Percentiles rank a stretch among this genome's conserved stretches.
Evolutionary conservation across 1,140 invertebrate genomes (phyloP).

Genomic region (Drosophila dunni): DNA sequence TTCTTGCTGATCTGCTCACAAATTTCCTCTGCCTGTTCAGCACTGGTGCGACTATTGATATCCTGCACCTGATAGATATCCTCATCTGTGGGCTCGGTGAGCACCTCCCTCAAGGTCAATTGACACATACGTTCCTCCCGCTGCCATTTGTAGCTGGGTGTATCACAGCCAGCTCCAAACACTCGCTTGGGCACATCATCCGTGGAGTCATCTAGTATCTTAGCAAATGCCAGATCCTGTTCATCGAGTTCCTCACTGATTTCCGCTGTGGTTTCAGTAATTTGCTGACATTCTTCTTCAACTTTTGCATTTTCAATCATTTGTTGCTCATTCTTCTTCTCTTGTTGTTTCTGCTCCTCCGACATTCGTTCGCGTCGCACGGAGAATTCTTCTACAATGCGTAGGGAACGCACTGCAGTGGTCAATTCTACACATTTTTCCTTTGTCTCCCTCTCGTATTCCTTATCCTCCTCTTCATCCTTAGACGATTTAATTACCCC

Average conservation of each 20-base stretch:
- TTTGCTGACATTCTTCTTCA: neutral
- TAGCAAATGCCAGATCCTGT: slow-evolving; percentile 50
- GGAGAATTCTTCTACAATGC: slow-evolving; percentile 36
- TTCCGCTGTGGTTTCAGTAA: neutral
- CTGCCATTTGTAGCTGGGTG: slow-evolving; percentile 46
- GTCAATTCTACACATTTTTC: slow-evolving; percentile 23
- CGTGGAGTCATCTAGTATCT: slow-evolving; percentile 49
- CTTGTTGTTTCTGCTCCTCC: slow-evolving; percentile 5
- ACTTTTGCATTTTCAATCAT: neutral
- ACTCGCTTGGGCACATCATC: slow-evolving; percentile 67
- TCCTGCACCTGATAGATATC: neutral
- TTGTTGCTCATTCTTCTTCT: neutral
- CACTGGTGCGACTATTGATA: slow-evolving; percentile 17
- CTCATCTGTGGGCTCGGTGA: neutral
- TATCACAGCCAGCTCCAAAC: slow-evolving; percentile 52
- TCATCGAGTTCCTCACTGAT: neutral
- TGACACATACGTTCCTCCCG: slow-evolving; percentile 57
- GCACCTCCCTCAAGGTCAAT: slow-evolving; percentile 17
- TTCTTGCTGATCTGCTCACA: slow-evolving; percentile 36
- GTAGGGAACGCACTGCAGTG: slow-evolving; percentile 15
- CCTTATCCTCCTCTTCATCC: slow-evolving; percentile 29
- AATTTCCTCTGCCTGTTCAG: slow-evolving; percentile 45
- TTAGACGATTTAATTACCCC: neutral
- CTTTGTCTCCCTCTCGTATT: slow-evolving; percentile 11
- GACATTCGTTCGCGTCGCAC: slow-evolving; percentile 30